These are phyloP conservation scores for Lagocephalus sceleratus DNA, from an alignment of 2,797 vertebrate genomes.

Conservation along the genomic window DNA sequence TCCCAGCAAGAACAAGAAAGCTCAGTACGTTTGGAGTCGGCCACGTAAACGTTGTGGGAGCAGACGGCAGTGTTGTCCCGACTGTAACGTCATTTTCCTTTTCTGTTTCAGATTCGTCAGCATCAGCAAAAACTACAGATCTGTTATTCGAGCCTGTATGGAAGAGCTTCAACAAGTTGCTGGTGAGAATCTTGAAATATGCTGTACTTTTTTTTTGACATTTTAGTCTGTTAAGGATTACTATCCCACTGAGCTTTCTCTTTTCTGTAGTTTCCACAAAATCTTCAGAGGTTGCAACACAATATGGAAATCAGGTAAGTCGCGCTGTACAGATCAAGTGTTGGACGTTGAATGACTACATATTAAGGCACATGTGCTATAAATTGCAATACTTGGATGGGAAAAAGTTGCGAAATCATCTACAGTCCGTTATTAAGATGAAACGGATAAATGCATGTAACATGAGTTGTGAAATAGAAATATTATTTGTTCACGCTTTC, in stretches of 20 bases:
- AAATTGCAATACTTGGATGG: no score
- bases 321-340: background rate
- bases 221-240: background rate
- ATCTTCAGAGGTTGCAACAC: constrained; percentile 68
- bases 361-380: no score
- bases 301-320: constrained; percentile 87
- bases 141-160: constrained; percentile 93
- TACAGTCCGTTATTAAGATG: no score
- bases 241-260: constrained; percentile 4
- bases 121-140: constrained; percentile 96
- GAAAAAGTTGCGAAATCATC: no score
- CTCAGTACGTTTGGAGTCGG: constrained; percentile 78
- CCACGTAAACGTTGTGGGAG: background rate
- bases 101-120: constrained; percentile 81
- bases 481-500: background rate
- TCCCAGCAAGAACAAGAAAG: constrained; percentile 85
- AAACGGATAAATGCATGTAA: background rate
- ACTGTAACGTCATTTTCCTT: no score
- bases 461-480: background rate
- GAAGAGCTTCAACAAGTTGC: constrained; percentile 91
- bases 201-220: background rate
- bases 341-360: no score
- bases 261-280: constrained; percentile 77
- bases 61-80: no score
- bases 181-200: constrained; percentile 63